These are phyloP conservation scores for Leptonema lineaticorne DNA, from an alignment of 1,140 invertebrate species.

Conservation along the genomic window DNA sequence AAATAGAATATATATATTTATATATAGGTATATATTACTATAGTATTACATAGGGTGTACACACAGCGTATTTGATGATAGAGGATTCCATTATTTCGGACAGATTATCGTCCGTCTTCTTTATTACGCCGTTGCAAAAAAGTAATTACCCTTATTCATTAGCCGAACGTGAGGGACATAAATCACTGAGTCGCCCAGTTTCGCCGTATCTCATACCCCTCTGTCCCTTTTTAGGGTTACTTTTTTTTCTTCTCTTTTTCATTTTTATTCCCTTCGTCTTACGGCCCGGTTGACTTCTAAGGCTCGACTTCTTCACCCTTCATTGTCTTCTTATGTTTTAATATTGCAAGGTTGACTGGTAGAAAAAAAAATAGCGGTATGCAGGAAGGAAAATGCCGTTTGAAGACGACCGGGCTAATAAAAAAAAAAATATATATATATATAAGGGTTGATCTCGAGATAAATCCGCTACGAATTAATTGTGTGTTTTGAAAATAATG, in stretches of 20 bases:
- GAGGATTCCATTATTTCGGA: constrained; percentile 39
- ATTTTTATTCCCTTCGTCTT: no score
- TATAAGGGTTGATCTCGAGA: no score
- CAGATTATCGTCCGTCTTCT: constrained; percentile 41
- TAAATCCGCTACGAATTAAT: no score
- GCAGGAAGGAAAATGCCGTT: no score
- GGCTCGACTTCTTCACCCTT: constrained; percentile 37
- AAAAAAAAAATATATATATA: no score
- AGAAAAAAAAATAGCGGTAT: no score
- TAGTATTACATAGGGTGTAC: constrained; percentile 9
- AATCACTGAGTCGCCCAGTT: constrained; percentile 32
- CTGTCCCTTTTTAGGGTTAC: not conserved
- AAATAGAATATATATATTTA: not conserved
- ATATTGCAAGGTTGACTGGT: not conserved
- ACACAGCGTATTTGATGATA: constrained; percentile 37
- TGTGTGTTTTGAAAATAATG: no score
- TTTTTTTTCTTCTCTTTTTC: no score
- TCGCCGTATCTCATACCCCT: not conserved
- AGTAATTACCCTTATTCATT: constrained; percentile 42
- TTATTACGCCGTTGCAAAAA: constrained; percentile 40
- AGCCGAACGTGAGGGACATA: constrained; percentile 40
- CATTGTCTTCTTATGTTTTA: constrained; percentile 39
- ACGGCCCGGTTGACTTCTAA: constrained; percentile 26
- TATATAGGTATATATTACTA: not conserved
- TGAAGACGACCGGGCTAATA: no score